Conservation (phyloP, 1,140 invertebrate genomes). For the Ceratina japonica region DNA sequence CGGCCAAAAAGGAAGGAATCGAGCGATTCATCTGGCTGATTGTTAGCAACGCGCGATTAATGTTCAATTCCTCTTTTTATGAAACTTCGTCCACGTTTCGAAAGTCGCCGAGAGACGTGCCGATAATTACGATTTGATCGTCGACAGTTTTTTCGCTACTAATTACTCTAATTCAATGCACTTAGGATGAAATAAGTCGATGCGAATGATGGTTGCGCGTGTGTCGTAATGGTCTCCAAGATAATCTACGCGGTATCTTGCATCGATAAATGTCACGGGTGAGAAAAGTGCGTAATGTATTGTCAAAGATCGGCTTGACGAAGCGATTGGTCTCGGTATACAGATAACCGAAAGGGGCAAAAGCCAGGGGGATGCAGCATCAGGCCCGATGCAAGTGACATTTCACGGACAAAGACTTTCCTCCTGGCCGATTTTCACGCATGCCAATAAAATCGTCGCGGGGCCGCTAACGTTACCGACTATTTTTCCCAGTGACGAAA, state of each 20-base stretch:
- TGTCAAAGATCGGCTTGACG: conserved; percentile 50
- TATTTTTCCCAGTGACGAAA: conserved; percentile 4
- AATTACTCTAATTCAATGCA: not conserved
- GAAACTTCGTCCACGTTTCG: conserved; percentile 2
- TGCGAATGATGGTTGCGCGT: not conserved
- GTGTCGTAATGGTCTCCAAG: not conserved
- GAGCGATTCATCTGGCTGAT: conserved; percentile 26
- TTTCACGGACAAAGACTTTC: conserved; percentile 31
- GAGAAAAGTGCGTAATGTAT: conserved; percentile 51
- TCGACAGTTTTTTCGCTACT: not conserved
- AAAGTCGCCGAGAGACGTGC: not conserved
- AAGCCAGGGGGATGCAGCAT: conserved; percentile 12
- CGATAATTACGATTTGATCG: not conserved
- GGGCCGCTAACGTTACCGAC: not conserved
- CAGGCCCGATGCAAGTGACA: conserved; percentile 29
- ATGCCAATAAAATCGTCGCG: conserved; percentile 27
- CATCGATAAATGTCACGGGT: conserved; percentile 45
- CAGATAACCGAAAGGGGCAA: conserved; percentile 40
- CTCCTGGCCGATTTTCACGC: conserved; percentile 9
- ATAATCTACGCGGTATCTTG: not conserved
- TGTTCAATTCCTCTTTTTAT: conserved; percentile 15
- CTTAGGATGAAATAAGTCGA: not conserved
- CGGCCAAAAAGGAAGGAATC: not conserved
- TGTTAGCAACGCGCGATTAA: conserved; percentile 12
- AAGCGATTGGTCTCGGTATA: conserved; percentile 54